Percentiles rank a stretch among this genome's conserved stretches.
Evolutionary conservation across 2,797 vertebrate species (phyloP).

Genomic region (Chromobotia macracanthus): DNA sequence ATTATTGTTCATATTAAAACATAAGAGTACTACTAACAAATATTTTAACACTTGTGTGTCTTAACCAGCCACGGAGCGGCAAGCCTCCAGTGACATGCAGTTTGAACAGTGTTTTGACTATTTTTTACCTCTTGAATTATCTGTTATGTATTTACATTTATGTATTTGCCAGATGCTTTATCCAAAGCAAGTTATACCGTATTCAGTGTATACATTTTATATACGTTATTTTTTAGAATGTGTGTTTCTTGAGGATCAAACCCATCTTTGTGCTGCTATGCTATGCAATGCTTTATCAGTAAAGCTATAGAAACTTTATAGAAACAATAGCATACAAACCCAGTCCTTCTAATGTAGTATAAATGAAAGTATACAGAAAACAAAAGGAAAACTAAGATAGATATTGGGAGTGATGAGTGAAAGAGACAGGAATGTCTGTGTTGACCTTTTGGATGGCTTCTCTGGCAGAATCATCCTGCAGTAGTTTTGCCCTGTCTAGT

Average conservation of each 20-base stretch:
- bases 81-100: too few species aligned
- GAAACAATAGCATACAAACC: background rate
- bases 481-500: conserved; percentile 76
- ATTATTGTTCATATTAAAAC: background rate
- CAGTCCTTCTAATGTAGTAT: conserved; percentile 7
- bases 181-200: too few species aligned
- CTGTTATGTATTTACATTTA: too few species aligned
- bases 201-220: too few species aligned
- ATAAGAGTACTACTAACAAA: background rate
- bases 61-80: too few species aligned
- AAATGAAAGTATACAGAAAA: conserved; percentile 7
- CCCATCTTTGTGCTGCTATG: too few species aligned
- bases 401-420: conserved; percentile 8
- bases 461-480: conserved; percentile 74
- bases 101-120: too few species aligned
- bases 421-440: conserved; percentile 39
- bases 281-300: too few species aligned
- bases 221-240: too few species aligned
- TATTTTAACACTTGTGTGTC: background rate
- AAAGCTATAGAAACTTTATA: background rate
- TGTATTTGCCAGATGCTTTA: too few species aligned
- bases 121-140: too few species aligned
- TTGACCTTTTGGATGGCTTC: conserved; percentile 81
- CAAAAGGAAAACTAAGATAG: background rate
- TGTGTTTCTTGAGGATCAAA: background rate